Evolutionary conservation across 2,113 vertebrate species (phyloP), one percentile per base, ranked within the genome.

Genomic region (Lycaon pictus): DNA sequence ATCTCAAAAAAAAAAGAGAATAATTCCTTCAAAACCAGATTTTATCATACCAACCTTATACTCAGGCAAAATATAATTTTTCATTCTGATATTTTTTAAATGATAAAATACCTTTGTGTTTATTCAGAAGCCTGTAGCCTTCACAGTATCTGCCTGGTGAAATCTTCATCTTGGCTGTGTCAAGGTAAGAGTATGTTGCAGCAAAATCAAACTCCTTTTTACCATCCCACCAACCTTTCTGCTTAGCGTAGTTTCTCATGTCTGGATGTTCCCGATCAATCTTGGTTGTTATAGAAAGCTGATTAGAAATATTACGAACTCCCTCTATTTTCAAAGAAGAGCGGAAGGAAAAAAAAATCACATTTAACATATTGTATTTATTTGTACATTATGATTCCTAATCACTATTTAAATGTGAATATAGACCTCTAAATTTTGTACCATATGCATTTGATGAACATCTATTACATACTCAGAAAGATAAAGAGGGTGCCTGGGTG

Each of bases 291-390:
- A 99, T 99, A 60, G 99, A 99, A 80, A 99, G 99, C 98, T 99
- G 99, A 97, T 99, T 99, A 69, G 99, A 99, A 98, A 99, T 99
- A 98, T 99, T 99, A 74, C 99, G 99, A 97, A 99, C 84, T 10
- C 99, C 99, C 62, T 97, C 99, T 99, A 81, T 98, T 98, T 95
- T 83, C 25, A 98, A 98, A 90, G 95, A 94, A 85, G 56, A 86
- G 10, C 3, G 0, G 29, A 96, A 79, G 35, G 37, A 88, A 22
- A 97, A 96, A 86, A 95, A 95, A 88, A 27, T 81, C 10, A 90
- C 27, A 83, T 96, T 95, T 97, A 95, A 89, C 13, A 87, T 67
- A 62, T 86, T 90, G n/a, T 62, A 63, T 51, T 48, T 48, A 48
- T 63, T 32, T 88, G 35, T 60, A 95, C 6, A 53, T 90, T 56